Percentiles rank a stretch among this genome's conserved stretches.
These are phyloP conservation scores for Drosophila multiciliata DNA, from an alignment of 2,888 invertebrate genomes.

Conservation along the genomic window DNA sequence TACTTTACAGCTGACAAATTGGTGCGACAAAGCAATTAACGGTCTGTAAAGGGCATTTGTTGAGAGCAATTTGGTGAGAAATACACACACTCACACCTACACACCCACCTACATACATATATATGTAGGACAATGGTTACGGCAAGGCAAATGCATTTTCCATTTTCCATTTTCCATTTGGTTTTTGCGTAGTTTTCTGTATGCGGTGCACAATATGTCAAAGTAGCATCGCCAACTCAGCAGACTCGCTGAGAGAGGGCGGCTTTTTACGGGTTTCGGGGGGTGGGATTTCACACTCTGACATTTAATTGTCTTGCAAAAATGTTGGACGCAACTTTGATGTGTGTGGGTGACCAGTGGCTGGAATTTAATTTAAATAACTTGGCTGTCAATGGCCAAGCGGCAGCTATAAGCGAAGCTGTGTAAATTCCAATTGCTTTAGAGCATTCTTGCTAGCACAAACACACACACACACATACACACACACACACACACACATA, in stretches of 20 bases:
- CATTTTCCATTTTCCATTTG: slow-evolving; percentile 30
- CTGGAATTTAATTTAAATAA: slow-evolving; percentile 78
- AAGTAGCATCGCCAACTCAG: slow-evolving; percentile 19
- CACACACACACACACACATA: not conserved
- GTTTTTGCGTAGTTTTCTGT: slow-evolving; percentile 26
- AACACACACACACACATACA: not conserved
- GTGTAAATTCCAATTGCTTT: slow-evolving; percentile 39
- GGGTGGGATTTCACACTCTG: slow-evolving; percentile 37
- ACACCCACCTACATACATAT: too few species aligned
- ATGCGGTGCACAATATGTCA: slow-evolving; percentile 46
- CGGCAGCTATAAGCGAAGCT: slow-evolving; percentile 30
- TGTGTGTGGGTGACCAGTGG: slow-evolving; percentile 37
- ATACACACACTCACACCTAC: not conserved
- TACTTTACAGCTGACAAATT: slow-evolving; percentile 58
- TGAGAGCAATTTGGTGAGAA: slow-evolving; percentile 29
- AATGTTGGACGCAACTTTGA: slow-evolving; percentile 49
- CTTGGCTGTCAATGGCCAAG: slow-evolving; percentile 50
- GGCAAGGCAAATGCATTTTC: slow-evolving; percentile 30
- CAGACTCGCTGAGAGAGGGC: slow-evolving; percentile 4
- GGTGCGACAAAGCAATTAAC: slow-evolving; percentile 70
- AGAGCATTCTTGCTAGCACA: not conserved
- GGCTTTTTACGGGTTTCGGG: not conserved
- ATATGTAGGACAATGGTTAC: slow-evolving; percentile 15
- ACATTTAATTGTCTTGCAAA: slow-evolving; percentile 74
- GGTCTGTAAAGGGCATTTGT: slow-evolving; percentile 52